Evolutionary conservation across 2,888 invertebrate genomes (phyloP).

Genomic region (Lacanobia oleracea): DNA sequence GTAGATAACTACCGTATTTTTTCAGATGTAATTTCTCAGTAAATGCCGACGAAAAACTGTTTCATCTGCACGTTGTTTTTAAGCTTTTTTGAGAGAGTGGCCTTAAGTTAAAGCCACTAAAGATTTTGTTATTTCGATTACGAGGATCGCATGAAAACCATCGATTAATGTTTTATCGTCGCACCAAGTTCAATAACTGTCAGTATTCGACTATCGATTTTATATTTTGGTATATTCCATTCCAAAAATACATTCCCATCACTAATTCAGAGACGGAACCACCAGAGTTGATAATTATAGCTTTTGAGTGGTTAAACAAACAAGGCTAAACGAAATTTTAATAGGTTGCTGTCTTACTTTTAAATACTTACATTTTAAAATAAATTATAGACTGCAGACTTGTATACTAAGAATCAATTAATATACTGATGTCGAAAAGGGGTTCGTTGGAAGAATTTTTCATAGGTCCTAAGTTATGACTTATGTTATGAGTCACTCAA

Average conservation of each 20-base stretch:
- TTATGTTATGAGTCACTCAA: conserved; percentile 37
- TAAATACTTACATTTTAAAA: conserved; percentile 56
- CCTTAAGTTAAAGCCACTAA: neutral
- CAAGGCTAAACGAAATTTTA: conserved; percentile 66
- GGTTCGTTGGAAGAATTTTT: conserved; percentile 28
- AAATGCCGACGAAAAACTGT: too few relatives aligned
- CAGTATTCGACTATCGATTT: conserved; percentile 17
- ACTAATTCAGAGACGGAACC: conserved; percentile 62
- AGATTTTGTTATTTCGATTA: conserved; percentile 23
- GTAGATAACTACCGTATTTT: too few relatives aligned
- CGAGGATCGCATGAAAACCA: conserved; percentile 41
- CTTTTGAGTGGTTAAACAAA: conserved; percentile 75
- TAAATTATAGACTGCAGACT: conserved; percentile 58
- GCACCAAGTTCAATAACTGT: conserved; percentile 32
- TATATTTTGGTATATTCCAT: conserved; percentile 20
- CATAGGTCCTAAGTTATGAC: conserved; percentile 35
- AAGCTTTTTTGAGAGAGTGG: too few relatives aligned
- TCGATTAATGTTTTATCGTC: conserved; percentile 40
- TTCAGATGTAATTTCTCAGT: too few relatives aligned
- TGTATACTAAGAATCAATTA: conserved; percentile 57
- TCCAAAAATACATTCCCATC: conserved; percentile 36
- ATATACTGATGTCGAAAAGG: conserved; percentile 26
- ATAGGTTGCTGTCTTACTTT: conserved; percentile 59
- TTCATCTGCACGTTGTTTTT: too few relatives aligned
- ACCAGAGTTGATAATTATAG: conserved; percentile 80